Conservation (phyloP, 2,797 vertebrate species). For the Poeciliopsis presidionis region DNA sequence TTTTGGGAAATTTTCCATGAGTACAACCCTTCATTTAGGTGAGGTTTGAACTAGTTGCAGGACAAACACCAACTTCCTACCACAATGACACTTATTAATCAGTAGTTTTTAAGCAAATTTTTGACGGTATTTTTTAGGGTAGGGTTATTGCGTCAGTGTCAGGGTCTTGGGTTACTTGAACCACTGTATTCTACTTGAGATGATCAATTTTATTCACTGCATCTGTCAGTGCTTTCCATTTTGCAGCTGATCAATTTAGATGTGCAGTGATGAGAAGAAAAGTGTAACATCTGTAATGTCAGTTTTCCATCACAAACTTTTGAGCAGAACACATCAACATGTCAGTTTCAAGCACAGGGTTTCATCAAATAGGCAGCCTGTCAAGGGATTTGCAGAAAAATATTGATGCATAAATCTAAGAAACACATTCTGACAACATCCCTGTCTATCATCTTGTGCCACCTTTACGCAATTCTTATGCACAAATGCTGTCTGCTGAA, state of each 20-base stretch:
- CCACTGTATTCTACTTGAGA: background rate
- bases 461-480: background rate
- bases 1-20: no score
- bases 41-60: no score
- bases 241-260: background rate
- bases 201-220: background rate
- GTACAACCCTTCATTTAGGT: no score
- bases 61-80: no score
- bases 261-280: background rate
- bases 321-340: constrained; percentile 20
- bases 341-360: background rate
- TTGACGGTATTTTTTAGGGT: background rate
- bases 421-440: background rate
- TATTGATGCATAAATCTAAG: background rate
- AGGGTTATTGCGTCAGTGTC: background rate
- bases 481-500: background rate
- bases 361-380: background rate
- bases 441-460: constrained; percentile 2
- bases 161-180: background rate
- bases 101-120: no score
- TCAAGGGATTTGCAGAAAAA: constrained; percentile 1
- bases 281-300: constrained; percentile 8
- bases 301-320: constrained; percentile 15
- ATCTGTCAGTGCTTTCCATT: background rate
- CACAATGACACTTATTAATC: no score